Evolutionary conservation across 2,888 invertebrate species (phyloP), one percentile per base, ranked within the genome.

Genomic region (Alviniconcha strummeri): DNA sequence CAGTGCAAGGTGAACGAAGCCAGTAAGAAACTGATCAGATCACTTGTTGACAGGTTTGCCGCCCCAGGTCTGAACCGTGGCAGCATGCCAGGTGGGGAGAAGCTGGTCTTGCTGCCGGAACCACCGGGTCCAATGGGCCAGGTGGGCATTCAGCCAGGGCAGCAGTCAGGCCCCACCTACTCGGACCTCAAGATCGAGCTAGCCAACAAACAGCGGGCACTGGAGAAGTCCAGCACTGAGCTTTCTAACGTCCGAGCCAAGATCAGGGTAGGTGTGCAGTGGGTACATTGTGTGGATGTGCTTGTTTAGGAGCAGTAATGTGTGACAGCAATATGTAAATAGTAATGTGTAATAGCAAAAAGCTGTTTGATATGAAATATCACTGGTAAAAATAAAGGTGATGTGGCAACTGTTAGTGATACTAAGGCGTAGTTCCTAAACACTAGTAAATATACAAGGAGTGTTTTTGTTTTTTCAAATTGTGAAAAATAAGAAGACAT

Each of bases 181-280:
- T 36, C 80, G 3, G 84, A 84, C 60, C 72, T 84, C n/a, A 69
- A 81, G 57, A 52, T n/a, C 9, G 84, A 84, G 17, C 72, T 84
- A 80, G 19, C 81, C 64, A 71, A 77, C 83, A 88, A 90, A 84
- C 84, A 87, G 81, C 85, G 88, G 82, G 89, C 89, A 77, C 82
- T 89, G 54, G 89, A 90, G 54, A 88, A 86, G 80, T 82, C 86
- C 8, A 87, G 84, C 76, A 87, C 88, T 55, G 91, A 91, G 83
- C 84, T 90, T 19, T 88, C 86, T 57, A 89, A 88, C 75, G 87
- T 89, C 77, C 86, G 87, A 67, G 87, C 88, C 64, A 90, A 88
- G 81, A 84, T 91, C 69, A 89, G 89, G 89, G 91, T 91, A 69
- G 64, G 69, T 64, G 56, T 19, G 19, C 36, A 36, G 36, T 36